Percentiles rank a stretch among this genome's conserved stretches.
These are phyloP conservation scores for Auanema freiburgensis DNA, from an alignment of 2,888 invertebrate species.

Conservation along the genomic window DNA sequence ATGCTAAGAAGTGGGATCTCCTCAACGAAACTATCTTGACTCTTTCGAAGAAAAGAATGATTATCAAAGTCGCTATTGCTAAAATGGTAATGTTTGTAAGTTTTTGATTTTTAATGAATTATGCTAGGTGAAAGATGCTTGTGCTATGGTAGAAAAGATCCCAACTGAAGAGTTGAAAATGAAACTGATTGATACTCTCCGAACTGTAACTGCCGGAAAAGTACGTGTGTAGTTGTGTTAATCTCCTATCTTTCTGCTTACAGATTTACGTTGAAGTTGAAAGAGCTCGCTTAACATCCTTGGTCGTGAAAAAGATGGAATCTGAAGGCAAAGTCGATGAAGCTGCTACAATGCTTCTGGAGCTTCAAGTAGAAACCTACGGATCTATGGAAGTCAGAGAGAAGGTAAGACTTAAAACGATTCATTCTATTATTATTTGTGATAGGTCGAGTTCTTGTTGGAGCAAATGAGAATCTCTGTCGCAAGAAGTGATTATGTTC, in stretches of 20 bases:
- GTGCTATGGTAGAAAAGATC: constrained; percentile 57
- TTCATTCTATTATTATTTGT: too few relatives aligned
- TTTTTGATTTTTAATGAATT: neutral
- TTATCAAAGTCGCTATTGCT: constrained; percentile 76
- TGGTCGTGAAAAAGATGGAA: constrained; percentile 70
- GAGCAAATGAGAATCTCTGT: constrained; percentile 98
- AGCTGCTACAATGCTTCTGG: constrained; percentile 91
- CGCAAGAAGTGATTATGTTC: constrained; percentile 90
- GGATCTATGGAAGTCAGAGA: constrained; percentile 98
- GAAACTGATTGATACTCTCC: constrained; percentile 90
- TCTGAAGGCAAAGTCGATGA: constrained; percentile 73
- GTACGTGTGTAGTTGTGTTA: constrained; percentile 7
- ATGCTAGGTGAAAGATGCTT: constrained; percentile 43
- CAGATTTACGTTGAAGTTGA: constrained; percentile 99
- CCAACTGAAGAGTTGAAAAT: constrained; percentile 83
- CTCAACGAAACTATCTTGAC: constrained; percentile 73
- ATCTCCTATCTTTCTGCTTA: constrained; percentile 1
- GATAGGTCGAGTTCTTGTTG: constrained; percentile 83
- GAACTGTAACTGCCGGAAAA: constrained; percentile 94
- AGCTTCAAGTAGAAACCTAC: constrained; percentile 94
- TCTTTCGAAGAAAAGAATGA: constrained; percentile 88
- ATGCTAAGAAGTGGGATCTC: constrained; percentile 86
- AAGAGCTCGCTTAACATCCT: constrained; percentile 87
- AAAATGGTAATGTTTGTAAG: constrained; percentile 53
- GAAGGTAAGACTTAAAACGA: constrained; percentile 71